A percentile compares a stretch with the other conserved stretches of the same genome.
phyloP scores from a whole-genome alignment of 2,113 vertebrate genomes.

The Varanus komodoensis region DNA sequence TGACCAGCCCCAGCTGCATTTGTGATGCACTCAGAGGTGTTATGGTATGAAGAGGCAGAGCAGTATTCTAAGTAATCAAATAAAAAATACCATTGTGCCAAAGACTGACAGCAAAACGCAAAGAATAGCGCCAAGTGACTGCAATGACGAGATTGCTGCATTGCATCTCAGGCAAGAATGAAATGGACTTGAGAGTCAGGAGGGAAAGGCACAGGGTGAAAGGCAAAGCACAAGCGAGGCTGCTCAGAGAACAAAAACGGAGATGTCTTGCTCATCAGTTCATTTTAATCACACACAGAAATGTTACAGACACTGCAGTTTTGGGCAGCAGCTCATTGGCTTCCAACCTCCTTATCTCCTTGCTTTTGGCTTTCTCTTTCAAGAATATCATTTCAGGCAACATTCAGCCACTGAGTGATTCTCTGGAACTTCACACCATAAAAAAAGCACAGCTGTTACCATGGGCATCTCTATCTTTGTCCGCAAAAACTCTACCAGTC shows the following conservation, averaged over 20 bases:
- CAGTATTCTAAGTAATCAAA: not conserved
- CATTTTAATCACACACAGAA: conserved; percentile 42
- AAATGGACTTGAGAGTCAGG: conserved; percentile 55
- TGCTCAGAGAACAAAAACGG: conserved; percentile 61
- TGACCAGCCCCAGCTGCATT: no score
- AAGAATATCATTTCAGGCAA: conserved; percentile 39
- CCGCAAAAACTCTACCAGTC: not conserved
- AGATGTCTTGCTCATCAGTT: conserved; percentile 55
- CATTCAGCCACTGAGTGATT: conserved; percentile 25
- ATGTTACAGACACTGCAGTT: not conserved
- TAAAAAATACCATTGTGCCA: conserved; percentile 36
- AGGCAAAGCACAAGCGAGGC: conserved; percentile 54
- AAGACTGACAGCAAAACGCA: conserved; percentile 31
- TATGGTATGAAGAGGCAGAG: not conserved
- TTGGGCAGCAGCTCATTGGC: conserved; percentile 39
- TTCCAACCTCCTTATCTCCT: conserved; percentile 43
- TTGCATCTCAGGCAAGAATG: conserved; percentile 55
- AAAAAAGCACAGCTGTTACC: not conserved
- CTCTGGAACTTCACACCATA: conserved; percentile 8
- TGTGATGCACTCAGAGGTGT: not conserved
- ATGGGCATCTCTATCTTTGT: no score
- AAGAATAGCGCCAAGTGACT: conserved; percentile 2
- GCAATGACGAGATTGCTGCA: conserved; percentile 45
- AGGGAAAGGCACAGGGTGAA: conserved; percentile 58
- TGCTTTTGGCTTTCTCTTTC: conserved; percentile 55